These are phyloP conservation scores for Diploptera punctata DNA, from an alignment of 2,888 invertebrate genomes.

Conservation along the genomic window DNA sequence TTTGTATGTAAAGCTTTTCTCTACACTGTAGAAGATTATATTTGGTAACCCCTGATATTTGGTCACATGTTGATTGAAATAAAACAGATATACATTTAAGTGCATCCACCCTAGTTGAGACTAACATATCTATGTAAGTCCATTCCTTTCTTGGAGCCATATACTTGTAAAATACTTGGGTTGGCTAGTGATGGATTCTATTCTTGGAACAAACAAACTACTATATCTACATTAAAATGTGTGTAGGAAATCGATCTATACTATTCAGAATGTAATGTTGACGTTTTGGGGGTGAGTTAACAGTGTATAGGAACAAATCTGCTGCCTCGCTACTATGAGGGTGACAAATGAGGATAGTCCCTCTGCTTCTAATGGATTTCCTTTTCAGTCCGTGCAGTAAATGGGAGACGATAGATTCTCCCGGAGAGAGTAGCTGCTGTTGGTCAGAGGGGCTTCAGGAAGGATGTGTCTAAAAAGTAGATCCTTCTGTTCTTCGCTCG, in stretches of 20 bases:
- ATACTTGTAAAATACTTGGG: constrained; percentile 5
- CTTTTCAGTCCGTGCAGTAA: constrained; percentile 41
- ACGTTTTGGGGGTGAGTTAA: constrained; percentile 16
- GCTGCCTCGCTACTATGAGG: neutral
- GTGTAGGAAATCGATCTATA: constrained; percentile 26
- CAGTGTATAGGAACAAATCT: constrained; percentile 28
- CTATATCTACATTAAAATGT: constrained; percentile 30
- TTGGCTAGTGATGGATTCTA: constrained; percentile 15
- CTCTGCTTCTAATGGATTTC: constrained; percentile 40
- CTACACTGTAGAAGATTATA: too few relatives aligned
- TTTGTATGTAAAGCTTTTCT: too few relatives aligned
- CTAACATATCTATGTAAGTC: neutral
- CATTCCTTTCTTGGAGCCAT: neutral
- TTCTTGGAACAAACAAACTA: constrained; percentile 23
- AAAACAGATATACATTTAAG: neutral
- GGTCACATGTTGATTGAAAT: neutral
- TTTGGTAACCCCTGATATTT: neutral
- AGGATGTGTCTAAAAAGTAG: neutral
- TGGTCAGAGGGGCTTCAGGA: constrained; percentile 15
- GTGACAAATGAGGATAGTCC: constrained; percentile 41
- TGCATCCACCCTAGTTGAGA: neutral
- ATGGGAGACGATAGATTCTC: constrained; percentile 41
- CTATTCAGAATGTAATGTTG: constrained; percentile 16
- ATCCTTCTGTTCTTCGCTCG: neutral
- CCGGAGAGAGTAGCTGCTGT: constrained; percentile 1